A percentile compares a stretch with the other conserved stretches of the same genome.
phyloP scores from a whole-genome alignment of 2,113 vertebrate species.

The Heloderma charlesbogerti region DNA sequence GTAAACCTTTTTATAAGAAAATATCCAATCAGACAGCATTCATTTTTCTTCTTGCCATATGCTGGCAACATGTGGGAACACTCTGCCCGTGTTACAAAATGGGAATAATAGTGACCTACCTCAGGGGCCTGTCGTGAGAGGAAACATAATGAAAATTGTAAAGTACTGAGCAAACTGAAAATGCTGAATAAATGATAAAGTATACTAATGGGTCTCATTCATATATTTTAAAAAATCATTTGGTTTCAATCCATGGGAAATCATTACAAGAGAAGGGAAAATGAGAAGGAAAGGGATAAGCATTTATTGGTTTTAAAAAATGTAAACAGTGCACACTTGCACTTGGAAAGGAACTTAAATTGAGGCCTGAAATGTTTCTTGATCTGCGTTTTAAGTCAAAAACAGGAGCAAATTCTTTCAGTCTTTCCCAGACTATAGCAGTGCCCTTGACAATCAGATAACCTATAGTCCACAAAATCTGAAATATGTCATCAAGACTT shows the following conservation, averaged over 20 bases:
- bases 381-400: constrained; percentile 59
- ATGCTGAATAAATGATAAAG: not conserved
- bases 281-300: not conserved
- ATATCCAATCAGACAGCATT: not conserved
- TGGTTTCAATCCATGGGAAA: not conserved
- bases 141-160: not conserved
- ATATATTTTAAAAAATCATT: not conserved
- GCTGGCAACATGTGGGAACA: not conserved
- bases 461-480: constrained; percentile 66
- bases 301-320: not conserved
- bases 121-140: not conserved
- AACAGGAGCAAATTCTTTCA: constrained; percentile 64
- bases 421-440: constrained; percentile 69
- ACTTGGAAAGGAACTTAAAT: constrained; percentile 12
- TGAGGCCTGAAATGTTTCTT: constrained; percentile 17
- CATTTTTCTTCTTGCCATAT: not conserved
- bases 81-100: not conserved
- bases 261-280: not conserved
- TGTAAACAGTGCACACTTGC: not conserved
- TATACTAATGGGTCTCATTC: not conserved
- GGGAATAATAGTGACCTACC: not conserved
- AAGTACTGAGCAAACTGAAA: not conserved
- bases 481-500: constrained; percentile 72
- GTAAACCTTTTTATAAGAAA: not conserved
- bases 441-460: constrained; percentile 74